Conservation (phyloP, 2,888 invertebrate genomes). For the Epiblema foenella region DNA sequence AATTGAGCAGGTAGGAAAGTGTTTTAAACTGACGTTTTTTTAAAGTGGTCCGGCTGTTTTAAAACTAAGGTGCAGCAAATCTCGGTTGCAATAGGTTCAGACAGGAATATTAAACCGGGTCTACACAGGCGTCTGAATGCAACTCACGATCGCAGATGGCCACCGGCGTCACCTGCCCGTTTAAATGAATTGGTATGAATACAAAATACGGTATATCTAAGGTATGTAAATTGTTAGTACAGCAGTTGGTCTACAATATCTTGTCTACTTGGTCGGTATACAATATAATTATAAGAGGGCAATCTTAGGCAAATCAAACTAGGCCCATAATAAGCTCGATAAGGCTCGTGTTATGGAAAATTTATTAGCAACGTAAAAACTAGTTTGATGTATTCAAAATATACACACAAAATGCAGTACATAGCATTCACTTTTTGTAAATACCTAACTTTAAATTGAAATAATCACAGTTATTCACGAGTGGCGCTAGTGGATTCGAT, state of each 20-base stretch:
- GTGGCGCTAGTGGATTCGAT: no score
- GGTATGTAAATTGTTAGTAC: background rate
- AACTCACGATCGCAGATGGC: conserved; percentile 38
- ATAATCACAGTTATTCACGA: no score
- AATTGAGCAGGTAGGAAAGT: no score
- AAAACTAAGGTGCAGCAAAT: conserved; percentile 4
- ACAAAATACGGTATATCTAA: conserved; percentile 18
- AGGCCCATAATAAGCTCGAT: no score
- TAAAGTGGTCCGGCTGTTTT: conserved; percentile 2
- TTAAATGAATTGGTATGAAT: conserved; percentile 43
- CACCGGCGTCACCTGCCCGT: conserved; percentile 40
- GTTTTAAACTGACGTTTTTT: background rate
- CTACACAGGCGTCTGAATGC: conserved; percentile 37
- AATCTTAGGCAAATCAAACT: no score
- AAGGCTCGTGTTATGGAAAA: no score
- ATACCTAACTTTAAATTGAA: no score
- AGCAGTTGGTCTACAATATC: background rate
- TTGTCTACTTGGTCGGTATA: background rate
- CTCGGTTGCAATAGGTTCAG: conserved; percentile 36
- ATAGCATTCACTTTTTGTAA: no score
- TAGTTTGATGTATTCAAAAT: no score
- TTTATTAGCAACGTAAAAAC: no score
- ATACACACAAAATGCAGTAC: no score
- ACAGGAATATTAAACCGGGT: conserved; percentile 42
- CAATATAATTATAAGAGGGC: no score